A percentile compares a stretch with the other conserved stretches of the same genome.
Evolutionary conservation across 1,140 invertebrate genomes (phyloP).

Genomic region (Trypoxylus dichotomus): DNA sequence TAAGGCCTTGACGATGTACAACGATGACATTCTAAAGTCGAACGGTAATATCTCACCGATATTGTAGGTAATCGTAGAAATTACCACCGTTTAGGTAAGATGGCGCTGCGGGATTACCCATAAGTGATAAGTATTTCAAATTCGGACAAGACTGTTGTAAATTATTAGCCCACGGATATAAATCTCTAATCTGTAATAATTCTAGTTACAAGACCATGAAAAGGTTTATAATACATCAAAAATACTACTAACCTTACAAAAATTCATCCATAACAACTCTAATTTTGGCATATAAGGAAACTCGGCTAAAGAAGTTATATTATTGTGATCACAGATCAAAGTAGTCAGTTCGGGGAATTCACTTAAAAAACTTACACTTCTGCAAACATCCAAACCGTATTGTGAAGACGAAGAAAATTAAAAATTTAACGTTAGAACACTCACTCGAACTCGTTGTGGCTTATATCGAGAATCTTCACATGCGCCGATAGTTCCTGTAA

Average conservation of each 20-base stretch:
- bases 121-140: conserved; percentile 69
- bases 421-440: not conserved
- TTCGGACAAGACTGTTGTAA: conserved; percentile 67
- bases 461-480: conserved; percentile 67
- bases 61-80: conserved; percentile 75
- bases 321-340: conserved; percentile 75
- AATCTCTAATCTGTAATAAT: conserved; percentile 60
- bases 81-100: conserved; percentile 74
- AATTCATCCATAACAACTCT: conserved; percentile 77
- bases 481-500: conserved; percentile 57
- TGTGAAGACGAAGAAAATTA: conserved; percentile 43
- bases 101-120: conserved; percentile 77
- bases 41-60: conserved; percentile 61
- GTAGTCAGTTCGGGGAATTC: conserved; percentile 70
- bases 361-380: conserved; percentile 68
- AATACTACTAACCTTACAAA: conserved; percentile 59
- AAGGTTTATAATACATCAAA: not conserved
- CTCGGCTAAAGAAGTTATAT: conserved; percentile 63
- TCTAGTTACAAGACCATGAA: no score
- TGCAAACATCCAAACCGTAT: conserved; percentile 47
- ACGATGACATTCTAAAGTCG: not conserved
- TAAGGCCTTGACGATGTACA: not conserved
- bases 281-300: conserved; percentile 69
- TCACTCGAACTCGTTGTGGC: conserved; percentile 68
- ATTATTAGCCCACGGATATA: conserved; percentile 71